These are phyloP conservation scores for Anseranas semipalmata DNA, from an alignment of 2,113 vertebrate genomes.

Conservation along the genomic window DNA sequence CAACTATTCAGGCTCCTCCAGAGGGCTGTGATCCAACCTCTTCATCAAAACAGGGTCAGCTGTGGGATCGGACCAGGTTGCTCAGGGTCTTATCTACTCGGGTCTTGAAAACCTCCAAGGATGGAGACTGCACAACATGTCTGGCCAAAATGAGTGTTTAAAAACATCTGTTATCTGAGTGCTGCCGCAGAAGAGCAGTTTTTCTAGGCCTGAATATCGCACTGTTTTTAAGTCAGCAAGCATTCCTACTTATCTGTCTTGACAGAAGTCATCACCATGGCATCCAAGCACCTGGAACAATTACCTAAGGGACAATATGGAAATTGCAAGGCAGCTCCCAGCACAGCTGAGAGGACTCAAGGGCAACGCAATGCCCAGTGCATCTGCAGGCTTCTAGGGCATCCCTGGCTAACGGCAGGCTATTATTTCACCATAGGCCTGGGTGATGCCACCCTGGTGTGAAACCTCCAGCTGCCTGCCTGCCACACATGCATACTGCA, in stretches of 20 bases:
- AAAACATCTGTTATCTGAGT: not conserved
- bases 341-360: not conserved
- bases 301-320: not conserved
- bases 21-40: not conserved
- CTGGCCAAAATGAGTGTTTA: not conserved
- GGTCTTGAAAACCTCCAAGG: not conserved
- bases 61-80: not conserved
- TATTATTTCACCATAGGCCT: not conserved
- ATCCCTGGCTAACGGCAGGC: not conserved
- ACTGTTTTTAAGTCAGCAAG: slow-evolving; percentile 24
- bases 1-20: not conserved
- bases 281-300: slow-evolving; percentile 31
- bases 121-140: not conserved
- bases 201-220: not conserved
- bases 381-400: not conserved
- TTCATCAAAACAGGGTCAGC: not conserved
- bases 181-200: slow-evolving; percentile 1
- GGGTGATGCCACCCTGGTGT: accelerated
- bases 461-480: not conserved
- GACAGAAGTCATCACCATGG: slow-evolving; percentile 35
- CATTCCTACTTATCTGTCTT: slow-evolving; percentile 2
- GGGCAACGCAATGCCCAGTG: not conserved
- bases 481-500: accelerated
- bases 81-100: not conserved
- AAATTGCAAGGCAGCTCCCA: slow-evolving; percentile 26